Conservation (phyloP, 2,797 vertebrate genomes). For the Apogon hyalosoma region DNA sequence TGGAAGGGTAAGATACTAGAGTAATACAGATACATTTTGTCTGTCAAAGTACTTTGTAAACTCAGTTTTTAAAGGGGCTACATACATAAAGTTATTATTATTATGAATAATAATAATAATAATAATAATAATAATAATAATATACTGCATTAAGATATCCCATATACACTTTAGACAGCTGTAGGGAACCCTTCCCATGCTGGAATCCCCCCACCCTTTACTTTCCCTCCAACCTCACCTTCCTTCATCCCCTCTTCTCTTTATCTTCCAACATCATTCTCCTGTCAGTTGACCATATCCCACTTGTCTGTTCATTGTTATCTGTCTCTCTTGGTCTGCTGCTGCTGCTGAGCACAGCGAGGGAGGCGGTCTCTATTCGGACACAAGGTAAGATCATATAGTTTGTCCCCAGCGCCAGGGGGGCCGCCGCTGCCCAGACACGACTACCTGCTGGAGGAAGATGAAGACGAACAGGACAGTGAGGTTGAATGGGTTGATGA, state of each 20-base stretch:
- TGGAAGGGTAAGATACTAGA: too few relatives aligned
- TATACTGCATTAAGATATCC: not conserved
- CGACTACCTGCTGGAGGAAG: constrained; percentile 60
- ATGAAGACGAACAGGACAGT: constrained; percentile 79
- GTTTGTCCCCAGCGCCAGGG: constrained; percentile 79
- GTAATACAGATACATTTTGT: too few relatives aligned
- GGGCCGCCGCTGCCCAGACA: constrained; percentile 65
- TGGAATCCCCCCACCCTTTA: not conserved
- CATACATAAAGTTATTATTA: too few relatives aligned
- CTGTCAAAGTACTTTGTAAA: too few relatives aligned
- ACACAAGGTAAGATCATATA: constrained; percentile 88
- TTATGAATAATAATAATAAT: too few relatives aligned
- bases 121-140: too few relatives aligned
- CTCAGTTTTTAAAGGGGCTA: too few relatives aligned
- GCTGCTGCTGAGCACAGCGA: constrained; percentile 88
- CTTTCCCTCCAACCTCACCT: not conserved
- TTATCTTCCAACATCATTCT: constrained; percentile 69
- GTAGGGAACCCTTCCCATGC: not conserved
- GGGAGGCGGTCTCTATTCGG: constrained; percentile 87
- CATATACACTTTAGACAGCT: constrained; percentile 2
- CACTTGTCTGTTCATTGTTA: constrained; percentile 92
- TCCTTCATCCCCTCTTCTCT: constrained; percentile 21
- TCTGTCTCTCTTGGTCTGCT: constrained; percentile 93
- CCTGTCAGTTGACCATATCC: constrained; percentile 75
- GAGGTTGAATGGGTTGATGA: constrained; percentile 79